Base-by-base conservation (phyloP, 2,113 vertebrate species). In the Ascaphus truei region DNA sequence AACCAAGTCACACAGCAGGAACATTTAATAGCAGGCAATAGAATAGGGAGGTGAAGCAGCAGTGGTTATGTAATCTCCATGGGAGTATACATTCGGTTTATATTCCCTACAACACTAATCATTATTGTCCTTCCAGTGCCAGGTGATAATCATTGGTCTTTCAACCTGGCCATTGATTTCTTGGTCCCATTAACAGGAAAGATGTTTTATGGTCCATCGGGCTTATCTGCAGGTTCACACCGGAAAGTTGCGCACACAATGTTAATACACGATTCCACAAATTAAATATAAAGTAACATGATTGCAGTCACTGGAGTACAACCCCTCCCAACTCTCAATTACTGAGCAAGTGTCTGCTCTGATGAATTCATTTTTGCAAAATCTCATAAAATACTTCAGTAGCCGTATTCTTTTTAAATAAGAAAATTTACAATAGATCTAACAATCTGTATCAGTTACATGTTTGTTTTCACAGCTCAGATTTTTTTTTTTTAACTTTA, bases 311-410 rank as follows among this genome's bases (percentile, higher is more conserved):
- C 50, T 15, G 55, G 30, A 63, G 29, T 26, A 56, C 30, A 51
- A 47, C 6, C 36, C 27, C 16, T 22, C 25, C 18, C 39, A 16
- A 26, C 34, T 34, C 6, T 29, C 2, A 50, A 12, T 29, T 10
- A 65, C 23, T 29, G 36, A 26, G 10, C 50, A 59, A 39, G 37
- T 34, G 13, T 37, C 51, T 5, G 18, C 23, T 11, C 5, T 25
- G 6, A 29, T 47, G 13, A 10, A 55, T 34, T 23, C 5, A 33
- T 1, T 4, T 29, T 29, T 22, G 18, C 37, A 31, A 29, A 61
- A 80, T 79, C 80, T 86, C 91, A 85, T 91, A 88, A 93, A 93
- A 89, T 89, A 87, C 75, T 79, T 79, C 88, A 11, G 84, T 86
- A 85, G 79, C 80, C 59, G 39, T 79, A 81, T 86, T 81, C 71